phyloP scores from a whole-genome alignment of 2,888 invertebrate genomes.

The Synergus gifuensis region DNA sequence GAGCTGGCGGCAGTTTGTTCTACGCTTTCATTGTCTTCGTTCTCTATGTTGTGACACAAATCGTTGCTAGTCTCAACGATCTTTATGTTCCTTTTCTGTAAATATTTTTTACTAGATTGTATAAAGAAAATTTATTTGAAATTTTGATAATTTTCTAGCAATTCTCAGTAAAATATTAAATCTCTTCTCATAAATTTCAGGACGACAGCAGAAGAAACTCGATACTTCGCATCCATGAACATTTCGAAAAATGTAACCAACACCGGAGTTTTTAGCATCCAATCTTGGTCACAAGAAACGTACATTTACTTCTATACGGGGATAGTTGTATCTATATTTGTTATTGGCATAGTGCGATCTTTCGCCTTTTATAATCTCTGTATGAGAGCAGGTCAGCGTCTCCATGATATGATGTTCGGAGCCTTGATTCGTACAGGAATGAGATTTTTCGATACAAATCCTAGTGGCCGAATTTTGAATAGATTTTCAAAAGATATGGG shows the following conservation, averaged over 20 bases:
- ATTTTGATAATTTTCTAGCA: no score
- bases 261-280: slow-evolving; percentile 6
- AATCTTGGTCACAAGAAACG: slow-evolving; percentile 43
- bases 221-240: slow-evolving; percentile 48
- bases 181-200: slow-evolving; percentile 73
- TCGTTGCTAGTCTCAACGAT: slow-evolving; percentile 83
- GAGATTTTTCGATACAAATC: slow-evolving; percentile 91
- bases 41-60: slow-evolving; percentile 81
- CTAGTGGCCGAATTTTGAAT: slow-evolving; percentile 88
- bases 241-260: slow-evolving; percentile 46
- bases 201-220: slow-evolving; percentile 80
- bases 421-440: slow-evolving; percentile 80
- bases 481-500: slow-evolving; percentile 92
- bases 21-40: slow-evolving; percentile 77
- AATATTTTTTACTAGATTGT: slow-evolving; percentile 53
- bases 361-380: slow-evolving; percentile 77
- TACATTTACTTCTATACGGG: slow-evolving; percentile 83
- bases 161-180: neutral
- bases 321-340: slow-evolving; percentile 77
- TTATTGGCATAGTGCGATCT: slow-evolving; percentile 78
- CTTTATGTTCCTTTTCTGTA: slow-evolving; percentile 81
- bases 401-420: slow-evolving; percentile 81
- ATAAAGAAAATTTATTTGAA: no score
- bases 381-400: slow-evolving; percentile 78
- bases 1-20: slow-evolving; percentile 79